Conservation (phyloP, 53 echinoderm and acorn worm genomes). For the Temnopleurus reevesii region DNA sequence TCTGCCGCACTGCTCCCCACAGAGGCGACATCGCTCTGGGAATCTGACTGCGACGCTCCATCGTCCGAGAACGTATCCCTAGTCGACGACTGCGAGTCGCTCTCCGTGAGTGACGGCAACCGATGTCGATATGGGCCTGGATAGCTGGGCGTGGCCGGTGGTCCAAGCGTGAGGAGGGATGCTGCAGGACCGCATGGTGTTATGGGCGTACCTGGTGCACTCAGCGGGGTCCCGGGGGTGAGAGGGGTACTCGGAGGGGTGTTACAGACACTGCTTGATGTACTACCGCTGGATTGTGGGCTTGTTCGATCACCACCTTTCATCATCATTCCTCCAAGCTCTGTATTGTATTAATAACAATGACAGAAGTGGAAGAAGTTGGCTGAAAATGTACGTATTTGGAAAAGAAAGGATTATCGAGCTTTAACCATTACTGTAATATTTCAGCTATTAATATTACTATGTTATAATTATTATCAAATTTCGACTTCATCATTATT, state of each 20-base stretch:
- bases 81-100: constrained; percentile 28
- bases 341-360: background rate
- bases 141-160: constrained; percentile 1
- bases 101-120: constrained; percentile 41
- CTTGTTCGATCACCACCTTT: constrained; percentile 7
- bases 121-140: constrained; percentile 12
- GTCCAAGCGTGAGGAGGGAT: background rate
- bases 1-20: constrained; percentile 46
- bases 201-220: background rate
- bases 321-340: constrained; percentile 24
- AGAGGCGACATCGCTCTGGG: constrained; percentile 16
- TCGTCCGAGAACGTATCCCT: background rate
- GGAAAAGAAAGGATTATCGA: too few relatives aligned
- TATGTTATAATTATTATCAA: too few relatives aligned
- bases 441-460: too few relatives aligned
- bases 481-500: too few relatives aligned
- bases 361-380: background rate
- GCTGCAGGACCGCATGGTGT: background rate
- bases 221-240: constrained; percentile 14
- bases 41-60: background rate
- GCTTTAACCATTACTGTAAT: too few relatives aligned
- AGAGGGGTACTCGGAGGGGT: constrained; percentile 36
- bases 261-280: constrained; percentile 11
- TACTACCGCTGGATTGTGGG: background rate
- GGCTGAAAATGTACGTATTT: background rate